Conservation (phyloP, 2,797 vertebrate genomes). For the Paedocypris micromegethes region DNA sequence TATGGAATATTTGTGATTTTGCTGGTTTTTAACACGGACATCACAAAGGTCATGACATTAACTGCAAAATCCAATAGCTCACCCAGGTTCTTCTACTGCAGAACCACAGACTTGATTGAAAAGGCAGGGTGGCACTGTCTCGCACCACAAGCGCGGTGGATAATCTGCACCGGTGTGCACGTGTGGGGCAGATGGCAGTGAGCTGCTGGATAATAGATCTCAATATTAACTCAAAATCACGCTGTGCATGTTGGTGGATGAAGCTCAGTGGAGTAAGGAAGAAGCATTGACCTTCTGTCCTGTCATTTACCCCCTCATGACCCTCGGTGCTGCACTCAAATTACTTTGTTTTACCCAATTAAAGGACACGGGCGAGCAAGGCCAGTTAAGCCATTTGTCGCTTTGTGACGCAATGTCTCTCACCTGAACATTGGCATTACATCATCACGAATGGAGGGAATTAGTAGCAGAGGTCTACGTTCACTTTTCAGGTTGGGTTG, state of each 20-base stretch:
- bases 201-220: constrained; percentile 72
- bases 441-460: constrained; percentile 55
- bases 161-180: constrained; percentile 57
- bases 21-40: too few relatives aligned
- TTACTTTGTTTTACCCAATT: constrained; percentile 82
- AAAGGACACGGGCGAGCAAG: constrained; percentile 72
- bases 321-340: constrained; percentile 71
- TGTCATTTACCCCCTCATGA: constrained; percentile 72
- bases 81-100: too few relatives aligned
- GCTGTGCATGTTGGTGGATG: constrained; percentile 73
- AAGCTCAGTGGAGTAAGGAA: constrained; percentile 66
- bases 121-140: constrained; percentile 19
- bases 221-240: constrained; percentile 71
- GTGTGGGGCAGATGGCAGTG: constrained; percentile 70
- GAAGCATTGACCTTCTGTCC: constrained; percentile 77
- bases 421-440: constrained; percentile 68
- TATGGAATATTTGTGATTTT: too few relatives aligned
- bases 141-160: constrained; percentile 50
- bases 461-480: constrained; percentile 14
- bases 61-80: too few relatives aligned
- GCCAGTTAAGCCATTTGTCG: constrained; percentile 64
- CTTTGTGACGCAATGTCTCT: constrained; percentile 44
- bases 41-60: too few relatives aligned
- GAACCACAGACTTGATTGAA: not conserved
- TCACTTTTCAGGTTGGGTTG: constrained; percentile 27